A percentile compares a stretch with the other conserved stretches of the same genome.
Evolutionary conservation across 2,888 invertebrate species (phyloP).

Genomic region (Rapana venosa): DNA sequence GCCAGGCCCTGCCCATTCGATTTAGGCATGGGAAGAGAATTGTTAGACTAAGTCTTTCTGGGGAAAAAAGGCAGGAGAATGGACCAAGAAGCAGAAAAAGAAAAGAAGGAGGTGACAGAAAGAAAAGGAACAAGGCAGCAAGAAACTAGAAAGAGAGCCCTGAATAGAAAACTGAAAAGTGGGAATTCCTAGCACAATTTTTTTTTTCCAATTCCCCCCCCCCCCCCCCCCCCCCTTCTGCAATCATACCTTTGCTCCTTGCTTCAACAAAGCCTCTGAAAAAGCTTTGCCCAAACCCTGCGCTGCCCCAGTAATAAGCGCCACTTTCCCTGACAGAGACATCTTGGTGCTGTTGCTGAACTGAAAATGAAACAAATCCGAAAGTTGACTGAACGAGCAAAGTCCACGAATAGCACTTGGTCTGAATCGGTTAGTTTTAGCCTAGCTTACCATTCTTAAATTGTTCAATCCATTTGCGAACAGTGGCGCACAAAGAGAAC

Average conservation of each 20-base stretch:
- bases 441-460: not conserved
- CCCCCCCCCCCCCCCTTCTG: too few species aligned
- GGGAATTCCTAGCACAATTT: too few species aligned
- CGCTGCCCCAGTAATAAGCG: slow-evolving; percentile 72
- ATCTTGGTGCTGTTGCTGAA: slow-evolving; percentile 34
- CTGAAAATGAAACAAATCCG: not conserved
- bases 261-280: slow-evolving; percentile 63
- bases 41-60: too few species aligned
- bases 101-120: too few species aligned
- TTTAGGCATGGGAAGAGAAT: too few species aligned
- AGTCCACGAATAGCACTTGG: not conserved
- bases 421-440: not conserved
- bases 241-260: slow-evolving; percentile 63
- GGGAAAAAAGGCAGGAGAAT: too few species aligned
- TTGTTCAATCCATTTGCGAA: not conserved
- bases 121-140: too few species aligned
- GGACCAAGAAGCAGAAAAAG: too few species aligned
- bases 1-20: too few species aligned
- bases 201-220: too few species aligned
- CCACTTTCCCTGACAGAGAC: slow-evolving; percentile 61
- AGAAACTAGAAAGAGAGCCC: too few species aligned
- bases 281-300: slow-evolving; percentile 72
- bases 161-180: too few species aligned
- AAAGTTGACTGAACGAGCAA: not conserved
- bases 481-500: not conserved